Conservation (phyloP, 2,113 vertebrate species). For the Anoura caudifer region DNA sequence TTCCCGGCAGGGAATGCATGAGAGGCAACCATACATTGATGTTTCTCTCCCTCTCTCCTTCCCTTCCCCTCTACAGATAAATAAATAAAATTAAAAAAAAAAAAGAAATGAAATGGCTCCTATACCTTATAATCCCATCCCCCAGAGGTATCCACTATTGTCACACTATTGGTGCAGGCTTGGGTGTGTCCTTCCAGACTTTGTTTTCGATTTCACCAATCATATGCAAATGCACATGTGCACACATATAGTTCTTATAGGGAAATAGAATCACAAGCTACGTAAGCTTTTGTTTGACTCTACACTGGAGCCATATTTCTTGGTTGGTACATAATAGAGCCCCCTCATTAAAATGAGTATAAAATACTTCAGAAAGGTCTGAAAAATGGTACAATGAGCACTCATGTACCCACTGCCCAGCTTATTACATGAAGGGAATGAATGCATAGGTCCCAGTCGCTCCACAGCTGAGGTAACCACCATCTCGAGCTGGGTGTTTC, state of each 20-base stretch:
- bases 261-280: not conserved
- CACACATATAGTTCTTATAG: not conserved
- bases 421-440: not conserved
- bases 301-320: not conserved
- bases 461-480: not conserved
- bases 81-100: too few relatives aligned
- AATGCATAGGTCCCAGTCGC: not conserved
- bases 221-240: not conserved
- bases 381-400: not conserved
- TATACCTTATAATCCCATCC: not conserved
- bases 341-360: not conserved
- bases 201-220: not conserved
- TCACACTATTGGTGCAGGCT: not conserved
- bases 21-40: too few relatives aligned
- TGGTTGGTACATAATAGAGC: not conserved
- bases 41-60: too few relatives aligned
- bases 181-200: not conserved
- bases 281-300: not conserved
- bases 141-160: not conserved
- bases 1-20: too few relatives aligned
- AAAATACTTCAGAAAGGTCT: not conserved
- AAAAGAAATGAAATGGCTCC: not conserved
- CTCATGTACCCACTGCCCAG: not conserved
- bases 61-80: too few relatives aligned
- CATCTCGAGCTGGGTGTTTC: not conserved